A percentile compares a stretch with the other conserved stretches of the same genome.
These are phyloP conservation scores for Troilus luridus DNA, from an alignment of 2,888 invertebrate species.

Conservation along the genomic window DNA sequence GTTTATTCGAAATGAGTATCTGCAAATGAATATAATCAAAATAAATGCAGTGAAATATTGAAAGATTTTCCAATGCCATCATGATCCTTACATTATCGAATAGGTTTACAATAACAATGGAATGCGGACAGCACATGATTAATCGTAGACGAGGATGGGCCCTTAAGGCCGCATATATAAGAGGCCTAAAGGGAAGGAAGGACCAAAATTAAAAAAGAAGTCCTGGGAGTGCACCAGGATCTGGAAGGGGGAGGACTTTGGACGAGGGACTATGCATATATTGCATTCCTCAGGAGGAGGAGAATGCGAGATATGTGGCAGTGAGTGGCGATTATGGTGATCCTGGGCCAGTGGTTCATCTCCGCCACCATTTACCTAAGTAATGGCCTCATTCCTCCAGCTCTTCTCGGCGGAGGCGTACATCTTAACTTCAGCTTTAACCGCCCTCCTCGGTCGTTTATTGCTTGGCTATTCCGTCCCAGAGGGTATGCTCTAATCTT, in stretches of 20 bases:
- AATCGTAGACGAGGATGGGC: neutral
- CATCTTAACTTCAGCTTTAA: constrained; percentile 15
- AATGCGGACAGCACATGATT: neutral
- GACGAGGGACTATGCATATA: neutral
- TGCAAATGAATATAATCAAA: too few species aligned
- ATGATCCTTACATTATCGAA: neutral
- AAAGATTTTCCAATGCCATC: neutral
- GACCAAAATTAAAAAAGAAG: constrained; percentile 28
- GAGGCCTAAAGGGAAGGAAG: constrained; percentile 10
- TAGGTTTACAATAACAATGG: neutral
- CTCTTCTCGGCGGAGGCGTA: neutral
- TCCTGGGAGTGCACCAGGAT: neutral
- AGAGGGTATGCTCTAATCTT: neutral
- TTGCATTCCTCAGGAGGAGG: constrained; percentile 14
- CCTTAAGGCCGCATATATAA: neutral
- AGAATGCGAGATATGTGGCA: constrained; percentile 32
- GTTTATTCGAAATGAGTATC: too few species aligned
- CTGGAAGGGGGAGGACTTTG: too few species aligned
- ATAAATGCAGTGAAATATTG: neutral
- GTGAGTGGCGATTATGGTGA: constrained; percentile 34
- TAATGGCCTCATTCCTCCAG: constrained; percentile 41
- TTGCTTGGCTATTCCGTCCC: neutral
- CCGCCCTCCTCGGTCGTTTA: constrained; percentile 22
- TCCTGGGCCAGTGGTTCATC: constrained; percentile 10
- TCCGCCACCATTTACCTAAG: constrained; percentile 35